Percentiles rank a stretch among this genome's conserved stretches.
phyloP scores from a whole-genome alignment of 1,140 invertebrate species.

The Hormaphis cornu region DNA sequence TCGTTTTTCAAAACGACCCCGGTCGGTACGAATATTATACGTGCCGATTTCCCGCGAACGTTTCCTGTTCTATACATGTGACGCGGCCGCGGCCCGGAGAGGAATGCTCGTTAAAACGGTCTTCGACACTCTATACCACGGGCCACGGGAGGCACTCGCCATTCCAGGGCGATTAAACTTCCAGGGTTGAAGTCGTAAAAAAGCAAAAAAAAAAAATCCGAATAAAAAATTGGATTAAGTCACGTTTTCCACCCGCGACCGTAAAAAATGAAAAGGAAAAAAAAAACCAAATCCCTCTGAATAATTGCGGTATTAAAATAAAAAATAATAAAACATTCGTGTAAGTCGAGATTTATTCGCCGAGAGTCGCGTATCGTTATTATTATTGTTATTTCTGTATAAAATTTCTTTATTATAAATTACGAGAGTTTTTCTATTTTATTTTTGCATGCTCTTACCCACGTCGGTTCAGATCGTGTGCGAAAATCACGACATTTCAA shows the following conservation, averaged over 20 bases:
- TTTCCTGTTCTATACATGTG: too few species aligned
- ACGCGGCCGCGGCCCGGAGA: neutral
- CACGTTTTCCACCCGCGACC: neutral
- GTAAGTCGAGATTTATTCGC: neutral
- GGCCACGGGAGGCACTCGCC: neutral
- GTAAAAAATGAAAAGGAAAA: too few species aligned
- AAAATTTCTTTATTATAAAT: too few species aligned
- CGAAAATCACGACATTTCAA: neutral
- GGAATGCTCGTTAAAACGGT: constrained; percentile 60
- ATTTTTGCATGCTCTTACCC: neutral
- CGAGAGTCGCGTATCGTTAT: neutral
- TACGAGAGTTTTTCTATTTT: neutral
- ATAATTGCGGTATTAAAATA: constrained; percentile 28
- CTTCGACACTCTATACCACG: constrained; percentile 11
- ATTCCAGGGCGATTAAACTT: constrained; percentile 9
- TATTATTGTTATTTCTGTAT: neutral
- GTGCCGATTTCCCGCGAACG: neutral
- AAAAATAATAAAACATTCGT: constrained; percentile 20
- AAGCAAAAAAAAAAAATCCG: neutral
- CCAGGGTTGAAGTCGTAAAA: constrained; percentile 17
- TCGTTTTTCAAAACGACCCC: neutral
- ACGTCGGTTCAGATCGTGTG: neutral
- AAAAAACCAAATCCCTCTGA: constrained; percentile 10
- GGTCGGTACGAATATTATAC: too few species aligned
- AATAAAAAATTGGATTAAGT: constrained; percentile 26